phyloP scores from a whole-genome alignment of 2,888 invertebrate species.

The Synanthedon andrenaeformis region DNA sequence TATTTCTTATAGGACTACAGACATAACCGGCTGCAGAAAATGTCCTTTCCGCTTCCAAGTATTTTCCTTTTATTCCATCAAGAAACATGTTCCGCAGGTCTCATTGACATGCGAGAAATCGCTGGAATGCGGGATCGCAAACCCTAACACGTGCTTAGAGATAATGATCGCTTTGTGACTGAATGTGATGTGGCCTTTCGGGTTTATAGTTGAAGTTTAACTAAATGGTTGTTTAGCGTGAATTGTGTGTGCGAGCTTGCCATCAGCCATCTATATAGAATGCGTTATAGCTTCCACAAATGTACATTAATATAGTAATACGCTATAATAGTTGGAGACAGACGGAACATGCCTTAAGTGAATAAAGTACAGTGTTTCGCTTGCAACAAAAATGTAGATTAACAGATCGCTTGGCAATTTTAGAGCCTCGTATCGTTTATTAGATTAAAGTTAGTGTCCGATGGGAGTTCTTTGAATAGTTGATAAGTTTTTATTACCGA shows the following conservation, averaged over 20 bases:
- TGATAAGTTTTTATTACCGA: conserved; percentile 63
- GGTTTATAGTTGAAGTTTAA: conserved; percentile 34
- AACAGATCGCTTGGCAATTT: conserved; percentile 10
- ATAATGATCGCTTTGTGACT: conserved; percentile 61
- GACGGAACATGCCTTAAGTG: conserved; percentile 31
- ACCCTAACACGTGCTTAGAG: no score
- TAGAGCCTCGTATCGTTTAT: conserved; percentile 22
- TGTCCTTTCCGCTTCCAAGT: no score
- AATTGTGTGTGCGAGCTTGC: conserved; percentile 60
- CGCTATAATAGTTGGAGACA: no score
- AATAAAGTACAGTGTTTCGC: no score
- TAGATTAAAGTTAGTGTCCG: conserved; percentile 1
- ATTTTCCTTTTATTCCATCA: no score
- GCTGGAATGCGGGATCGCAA: no score
- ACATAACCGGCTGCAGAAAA: no score
- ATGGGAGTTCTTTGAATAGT: conserved; percentile 32
- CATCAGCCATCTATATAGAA: conserved; percentile 44
- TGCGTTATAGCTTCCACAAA: conserved; percentile 52
- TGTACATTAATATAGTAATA: conserved; percentile 4
- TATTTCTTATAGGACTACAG: no score
- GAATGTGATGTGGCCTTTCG: conserved; percentile 70
- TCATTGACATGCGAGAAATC: no score
- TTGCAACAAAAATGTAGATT: no score
- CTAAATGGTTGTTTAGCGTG: conserved; percentile 36
- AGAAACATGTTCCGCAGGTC: no score